Evolutionary conservation across 2,888 invertebrate species (phyloP).

Genomic region (Ophion obscuratus): DNA sequence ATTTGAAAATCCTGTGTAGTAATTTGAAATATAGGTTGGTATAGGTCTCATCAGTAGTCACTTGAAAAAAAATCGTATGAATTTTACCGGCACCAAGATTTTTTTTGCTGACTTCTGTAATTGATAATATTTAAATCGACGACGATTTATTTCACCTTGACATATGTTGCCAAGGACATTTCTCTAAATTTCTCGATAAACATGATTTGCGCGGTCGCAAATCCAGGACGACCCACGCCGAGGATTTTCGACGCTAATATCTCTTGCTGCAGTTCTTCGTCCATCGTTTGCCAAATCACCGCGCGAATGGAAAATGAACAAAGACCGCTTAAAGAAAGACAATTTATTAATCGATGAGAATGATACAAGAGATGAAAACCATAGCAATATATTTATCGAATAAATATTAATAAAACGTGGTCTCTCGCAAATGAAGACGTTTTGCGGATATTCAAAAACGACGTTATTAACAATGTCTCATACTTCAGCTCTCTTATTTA

Average conservation of each 20-base stretch:
- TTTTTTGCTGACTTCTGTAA: too few relatives aligned
- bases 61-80: too few relatives aligned
- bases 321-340: slow-evolving; percentile 60
- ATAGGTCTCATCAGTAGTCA: too few relatives aligned
- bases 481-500: slow-evolving; percentile 51
- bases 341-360: slow-evolving; percentile 70
- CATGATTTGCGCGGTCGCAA: too few relatives aligned
- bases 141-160: too few relatives aligned
- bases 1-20: too few relatives aligned
- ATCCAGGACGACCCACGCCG: too few relatives aligned
- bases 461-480: slow-evolving; percentile 27
- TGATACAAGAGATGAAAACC: slow-evolving; percentile 68
- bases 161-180: too few relatives aligned
- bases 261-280: background rate
- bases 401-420: slow-evolving; percentile 67
- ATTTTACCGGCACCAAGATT: too few relatives aligned
- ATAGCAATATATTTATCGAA: slow-evolving; percentile 68
- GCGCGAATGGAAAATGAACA: slow-evolving; percentile 2
- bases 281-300: background rate
- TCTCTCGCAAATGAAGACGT: slow-evolving; percentile 54
- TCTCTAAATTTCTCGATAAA: too few relatives aligned
- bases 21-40: too few relatives aligned
- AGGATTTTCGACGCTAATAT: background rate
- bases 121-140: too few relatives aligned
- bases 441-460: slow-evolving; percentile 39